phyloP scores from a whole-genome alignment of 2,113 vertebrate species.

The Oryzias woworae region DNA sequence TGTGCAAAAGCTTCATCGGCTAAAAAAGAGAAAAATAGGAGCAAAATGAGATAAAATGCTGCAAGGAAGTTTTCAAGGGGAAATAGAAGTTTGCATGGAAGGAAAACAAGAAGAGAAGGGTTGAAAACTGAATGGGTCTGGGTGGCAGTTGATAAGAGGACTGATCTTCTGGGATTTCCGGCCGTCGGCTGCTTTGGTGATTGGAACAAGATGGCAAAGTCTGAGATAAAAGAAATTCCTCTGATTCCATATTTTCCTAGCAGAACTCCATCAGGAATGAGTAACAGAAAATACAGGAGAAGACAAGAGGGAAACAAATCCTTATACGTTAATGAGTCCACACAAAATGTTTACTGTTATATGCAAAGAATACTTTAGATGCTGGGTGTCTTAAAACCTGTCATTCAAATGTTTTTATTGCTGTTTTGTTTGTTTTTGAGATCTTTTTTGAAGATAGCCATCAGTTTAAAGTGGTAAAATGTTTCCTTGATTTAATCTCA shows the following conservation, averaged over 20 bases:
- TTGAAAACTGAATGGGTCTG: slow-evolving; percentile 31
- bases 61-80: slow-evolving; percentile 13
- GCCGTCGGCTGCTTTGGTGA: slow-evolving; percentile 62
- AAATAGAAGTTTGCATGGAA: slow-evolving; percentile 7
- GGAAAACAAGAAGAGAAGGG: background rate
- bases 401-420: too few relatives aligned
- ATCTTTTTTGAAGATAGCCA: too few relatives aligned
- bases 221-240: slow-evolving; percentile 73
- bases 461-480: too few relatives aligned
- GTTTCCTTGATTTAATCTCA: too few relatives aligned
- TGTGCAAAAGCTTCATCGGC: slow-evolving; percentile 36
- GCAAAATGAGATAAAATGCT: slow-evolving; percentile 1
- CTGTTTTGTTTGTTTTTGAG: too few relatives aligned
- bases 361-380: too few relatives aligned
- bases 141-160: slow-evolving; percentile 69
- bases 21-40: background rate
- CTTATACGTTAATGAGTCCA: too few relatives aligned
- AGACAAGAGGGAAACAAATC: slow-evolving; percentile 6
- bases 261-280: slow-evolving; percentile 41
- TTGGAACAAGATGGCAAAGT: slow-evolving; percentile 75
- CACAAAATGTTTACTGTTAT: too few relatives aligned
- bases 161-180: slow-evolving; percentile 69
- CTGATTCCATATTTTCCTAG: slow-evolving; percentile 65
- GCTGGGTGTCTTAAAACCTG: too few relatives aligned
- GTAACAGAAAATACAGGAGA: background rate